Percentiles rank a stretch among this genome's conserved stretches.
Conservation (phyloP, 2,113 vertebrate species). For the Labrus mixtus region DNA sequence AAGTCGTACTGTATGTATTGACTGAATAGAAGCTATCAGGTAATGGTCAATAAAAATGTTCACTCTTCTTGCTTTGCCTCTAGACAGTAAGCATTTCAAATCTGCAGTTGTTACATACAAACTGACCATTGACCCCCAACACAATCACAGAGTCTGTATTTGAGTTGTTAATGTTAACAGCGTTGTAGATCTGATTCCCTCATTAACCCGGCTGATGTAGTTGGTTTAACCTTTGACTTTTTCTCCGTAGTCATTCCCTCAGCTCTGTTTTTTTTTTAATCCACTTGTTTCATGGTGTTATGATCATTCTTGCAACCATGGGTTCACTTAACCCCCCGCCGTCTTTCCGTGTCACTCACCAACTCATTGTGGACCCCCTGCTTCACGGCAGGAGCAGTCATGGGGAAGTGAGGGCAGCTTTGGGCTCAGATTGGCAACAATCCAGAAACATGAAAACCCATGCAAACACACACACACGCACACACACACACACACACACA, state of each 20-base stretch:
- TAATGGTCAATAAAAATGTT: too few relatives aligned
- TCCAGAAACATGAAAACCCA: slow-evolving; percentile 37
- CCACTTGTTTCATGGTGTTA: slow-evolving; percentile 20
- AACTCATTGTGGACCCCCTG: slow-evolving; percentile 16
- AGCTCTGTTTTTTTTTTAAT: slow-evolving; percentile 25
- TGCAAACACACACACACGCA: too few relatives aligned
- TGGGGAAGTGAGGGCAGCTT: slow-evolving; percentile 10
- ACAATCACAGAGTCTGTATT: too few relatives aligned
- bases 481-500: background rate
- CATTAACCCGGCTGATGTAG: background rate
- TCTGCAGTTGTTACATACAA: too few relatives aligned
- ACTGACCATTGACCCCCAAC: too few relatives aligned
- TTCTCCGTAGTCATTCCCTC: background rate
- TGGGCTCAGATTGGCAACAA: slow-evolving; percentile 43
- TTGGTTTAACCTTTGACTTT: slow-evolving; percentile 37
- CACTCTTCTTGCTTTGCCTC: too few relatives aligned
- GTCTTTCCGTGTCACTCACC: slow-evolving; percentile 46
- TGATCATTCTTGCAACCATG: slow-evolving; percentile 18
- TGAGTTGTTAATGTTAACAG: background rate
- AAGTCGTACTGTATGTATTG: too few relatives aligned
- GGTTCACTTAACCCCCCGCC: slow-evolving; percentile 42
- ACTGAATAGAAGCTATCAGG: too few relatives aligned
- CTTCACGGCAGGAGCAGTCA: slow-evolving; percentile 25
- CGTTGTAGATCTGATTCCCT: background rate
- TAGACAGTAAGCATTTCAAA: too few relatives aligned